Evolutionary conservation across 2,113 vertebrate genomes (phyloP).

Genomic region (Tetrao urogallus): DNA sequence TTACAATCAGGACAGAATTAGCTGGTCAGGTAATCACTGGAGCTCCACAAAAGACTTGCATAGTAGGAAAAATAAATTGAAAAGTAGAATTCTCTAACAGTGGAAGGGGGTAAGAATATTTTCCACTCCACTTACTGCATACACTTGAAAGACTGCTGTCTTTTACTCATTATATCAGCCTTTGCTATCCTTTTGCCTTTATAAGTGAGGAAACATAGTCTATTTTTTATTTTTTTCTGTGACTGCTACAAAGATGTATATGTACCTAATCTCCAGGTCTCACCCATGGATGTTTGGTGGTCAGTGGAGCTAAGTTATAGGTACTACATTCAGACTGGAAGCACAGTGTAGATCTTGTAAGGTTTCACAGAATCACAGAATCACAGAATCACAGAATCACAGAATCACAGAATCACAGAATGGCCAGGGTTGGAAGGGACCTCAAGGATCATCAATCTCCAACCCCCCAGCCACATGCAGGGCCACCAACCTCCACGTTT

Average conservation of each 20-base stretch:
- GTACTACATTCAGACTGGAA: no score
- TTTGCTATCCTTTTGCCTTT: neutral
- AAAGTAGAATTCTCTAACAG: neutral
- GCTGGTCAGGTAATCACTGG: neutral
- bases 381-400: no score
- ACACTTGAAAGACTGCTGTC: neutral
- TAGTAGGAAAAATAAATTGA: neutral
- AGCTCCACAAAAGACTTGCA: neutral
- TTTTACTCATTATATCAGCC: neutral
- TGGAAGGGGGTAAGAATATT: neutral
- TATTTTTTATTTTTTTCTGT: rapidly evolving
- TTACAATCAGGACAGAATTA: neutral
- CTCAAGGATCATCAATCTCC: no score
- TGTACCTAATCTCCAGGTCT: neutral
- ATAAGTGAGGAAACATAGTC: neutral
- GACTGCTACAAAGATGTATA: neutral
- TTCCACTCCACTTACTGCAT: neutral
- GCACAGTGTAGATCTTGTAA: no score
- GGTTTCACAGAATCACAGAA: no score
- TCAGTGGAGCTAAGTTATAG: neutral
- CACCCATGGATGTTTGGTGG: neutral
- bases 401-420: no score
- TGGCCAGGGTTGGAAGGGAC: no score
- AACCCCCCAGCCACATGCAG: no score
- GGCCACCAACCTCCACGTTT: no score